These are phyloP conservation scores for Notothenia coriiceps DNA, from an alignment of 2,113 vertebrate genomes.

Conservation along the genomic window DNA sequence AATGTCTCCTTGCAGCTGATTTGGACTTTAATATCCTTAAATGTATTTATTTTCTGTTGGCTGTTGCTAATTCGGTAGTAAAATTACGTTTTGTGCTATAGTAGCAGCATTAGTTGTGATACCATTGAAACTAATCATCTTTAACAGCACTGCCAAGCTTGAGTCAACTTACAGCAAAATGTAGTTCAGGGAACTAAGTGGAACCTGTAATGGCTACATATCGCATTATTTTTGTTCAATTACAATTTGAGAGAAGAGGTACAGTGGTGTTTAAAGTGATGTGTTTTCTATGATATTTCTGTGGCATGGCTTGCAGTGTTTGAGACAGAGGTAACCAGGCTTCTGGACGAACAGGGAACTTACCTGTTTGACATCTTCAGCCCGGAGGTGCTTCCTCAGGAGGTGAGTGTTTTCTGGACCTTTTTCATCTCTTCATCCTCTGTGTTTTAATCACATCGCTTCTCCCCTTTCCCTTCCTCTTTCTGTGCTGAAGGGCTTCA, in stretches of 20 bases:
- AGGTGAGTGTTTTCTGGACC: constrained; percentile 74
- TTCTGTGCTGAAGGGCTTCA: constrained; percentile 80
- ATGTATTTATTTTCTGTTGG: not conserved
- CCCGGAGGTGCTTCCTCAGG: constrained; percentile 83
- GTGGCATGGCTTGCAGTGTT: constrained; percentile 78
- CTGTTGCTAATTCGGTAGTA: not conserved
- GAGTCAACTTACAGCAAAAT: not conserved
- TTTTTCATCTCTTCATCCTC: not conserved
- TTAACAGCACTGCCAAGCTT: not conserved
- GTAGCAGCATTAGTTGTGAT: not conserved
- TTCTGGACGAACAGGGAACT: constrained; percentile 87
- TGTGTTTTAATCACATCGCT: not conserved
- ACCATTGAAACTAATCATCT: not conserved
- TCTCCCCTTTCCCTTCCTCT: not conserved
- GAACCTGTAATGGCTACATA: not conserved
- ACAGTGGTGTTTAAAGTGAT: not conserved
- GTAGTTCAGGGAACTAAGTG: not conserved
- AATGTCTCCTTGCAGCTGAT: not conserved
- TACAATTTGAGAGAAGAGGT: not conserved
- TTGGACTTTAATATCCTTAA: not conserved
- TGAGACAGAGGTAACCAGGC: constrained; percentile 76
- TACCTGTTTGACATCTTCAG: constrained; percentile 85
- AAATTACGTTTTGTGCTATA: not conserved
- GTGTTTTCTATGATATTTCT: not conserved
- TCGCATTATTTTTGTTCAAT: not conserved